Percentiles rank a stretch among this genome's conserved stretches.
Conservation (phyloP, 2,888 invertebrate genomes). For the Cotesia congregata region DNA sequence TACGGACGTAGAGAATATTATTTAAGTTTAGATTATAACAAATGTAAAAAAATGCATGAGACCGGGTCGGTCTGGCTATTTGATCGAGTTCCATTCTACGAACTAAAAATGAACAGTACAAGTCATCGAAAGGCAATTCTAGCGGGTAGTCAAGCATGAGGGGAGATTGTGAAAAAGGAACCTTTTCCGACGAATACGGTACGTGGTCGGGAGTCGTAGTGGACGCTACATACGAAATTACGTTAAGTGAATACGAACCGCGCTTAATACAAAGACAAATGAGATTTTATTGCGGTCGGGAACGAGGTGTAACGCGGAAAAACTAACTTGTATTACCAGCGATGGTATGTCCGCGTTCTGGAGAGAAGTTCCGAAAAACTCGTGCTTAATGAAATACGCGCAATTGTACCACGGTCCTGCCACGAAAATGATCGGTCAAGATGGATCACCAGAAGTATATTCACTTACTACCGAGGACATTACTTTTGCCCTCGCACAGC, state of each 20-base stretch:
- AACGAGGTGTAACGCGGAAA: not conserved
- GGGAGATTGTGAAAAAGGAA: not conserved
- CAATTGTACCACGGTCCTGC: too few species aligned
- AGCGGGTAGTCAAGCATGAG: too few species aligned
- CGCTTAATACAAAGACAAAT: not conserved
- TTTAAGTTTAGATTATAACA: too few species aligned
- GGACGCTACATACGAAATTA: not conserved
- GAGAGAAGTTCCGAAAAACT: too few species aligned
- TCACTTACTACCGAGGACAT: not conserved
- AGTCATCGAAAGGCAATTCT: too few species aligned
- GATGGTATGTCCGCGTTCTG: not conserved
- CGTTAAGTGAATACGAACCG: not conserved
- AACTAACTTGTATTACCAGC: not conserved
- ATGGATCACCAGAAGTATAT: not conserved
- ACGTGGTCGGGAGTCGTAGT: not conserved
- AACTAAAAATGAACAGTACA: too few species aligned
- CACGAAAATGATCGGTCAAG: too few species aligned
- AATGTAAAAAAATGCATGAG: not conserved
- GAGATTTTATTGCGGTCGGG: not conserved
- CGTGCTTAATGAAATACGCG: too few species aligned
- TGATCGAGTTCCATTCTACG: too few species aligned
- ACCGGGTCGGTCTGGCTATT: not conserved
- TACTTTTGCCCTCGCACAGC: not conserved
- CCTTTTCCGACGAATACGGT: not conserved
- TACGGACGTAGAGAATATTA: too few species aligned